Percentiles rank a stretch among this genome's conserved stretches.
Conservation (phyloP, 2,888 invertebrate genomes). For the Andrena marginata region DNA sequence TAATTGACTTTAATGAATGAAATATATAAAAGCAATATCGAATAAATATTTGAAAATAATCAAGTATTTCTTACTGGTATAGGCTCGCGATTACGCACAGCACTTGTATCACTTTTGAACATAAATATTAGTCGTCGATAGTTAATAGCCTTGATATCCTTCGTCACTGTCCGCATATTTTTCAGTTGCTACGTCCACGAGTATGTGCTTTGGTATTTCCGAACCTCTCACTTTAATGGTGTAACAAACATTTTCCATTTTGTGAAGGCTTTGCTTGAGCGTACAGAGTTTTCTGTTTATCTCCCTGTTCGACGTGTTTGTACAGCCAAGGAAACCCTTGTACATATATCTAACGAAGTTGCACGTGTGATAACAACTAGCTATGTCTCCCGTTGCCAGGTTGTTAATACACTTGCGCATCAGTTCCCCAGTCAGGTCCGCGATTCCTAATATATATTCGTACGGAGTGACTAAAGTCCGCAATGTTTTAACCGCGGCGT, state of each 20-base stretch:
- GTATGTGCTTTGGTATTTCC: conserved; percentile 91
- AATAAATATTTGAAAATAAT: not conserved
- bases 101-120: not conserved
- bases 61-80: not conserved
- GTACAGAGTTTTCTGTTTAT: conserved; percentile 90
- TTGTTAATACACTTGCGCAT: conserved; percentile 96
- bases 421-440: conserved; percentile 95
- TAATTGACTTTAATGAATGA: not conserved
- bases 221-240: conserved; percentile 92
- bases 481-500: conserved; percentile 59
- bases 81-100: not conserved
- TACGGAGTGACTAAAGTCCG: conserved; percentile 83
- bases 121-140: not conserved
- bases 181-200: conserved; percentile 86
- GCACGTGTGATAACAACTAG: conserved; percentile 90
- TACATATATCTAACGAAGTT: conserved; percentile 90
- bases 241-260: conserved; percentile 94
- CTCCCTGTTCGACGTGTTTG: conserved; percentile 87
- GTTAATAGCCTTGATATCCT: conserved; percentile 82
- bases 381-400: conserved; percentile 91
- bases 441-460: conserved; percentile 91
- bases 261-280: conserved; percentile 91
- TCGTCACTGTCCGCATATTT: conserved; percentile 85
- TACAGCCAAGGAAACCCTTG: conserved; percentile 88
- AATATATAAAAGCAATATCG: not conserved